A percentile compares a stretch with the other conserved stretches of the same genome.
Conservation (phyloP, 1,140 invertebrate genomes). For the Bursaphelenchus mucronatus region DNA sequence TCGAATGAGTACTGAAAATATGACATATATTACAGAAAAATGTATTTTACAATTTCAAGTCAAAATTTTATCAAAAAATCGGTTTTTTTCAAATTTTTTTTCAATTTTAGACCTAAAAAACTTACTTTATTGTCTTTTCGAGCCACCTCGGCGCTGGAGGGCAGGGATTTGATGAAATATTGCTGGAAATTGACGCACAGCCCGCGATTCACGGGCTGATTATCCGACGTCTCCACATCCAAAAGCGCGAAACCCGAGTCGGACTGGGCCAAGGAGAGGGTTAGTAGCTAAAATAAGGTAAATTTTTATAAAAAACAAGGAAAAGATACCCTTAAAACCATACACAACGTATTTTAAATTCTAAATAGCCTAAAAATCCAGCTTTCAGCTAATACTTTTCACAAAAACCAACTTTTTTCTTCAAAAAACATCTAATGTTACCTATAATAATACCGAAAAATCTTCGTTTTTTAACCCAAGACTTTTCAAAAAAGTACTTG, state of each 20-base stretch:
- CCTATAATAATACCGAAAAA: too few species aligned
- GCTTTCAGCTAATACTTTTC: too few species aligned
- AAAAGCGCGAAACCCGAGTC: slow-evolving; percentile 40
- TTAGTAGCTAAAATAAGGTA: background rate
- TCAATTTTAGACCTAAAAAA: slow-evolving; percentile 15
- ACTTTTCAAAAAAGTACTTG: too few species aligned
- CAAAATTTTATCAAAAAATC: too few species aligned
- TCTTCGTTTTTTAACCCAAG: too few species aligned
- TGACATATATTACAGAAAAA: background rate
- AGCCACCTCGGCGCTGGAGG: slow-evolving; percentile 22
- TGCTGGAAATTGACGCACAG: slow-evolving; percentile 44
- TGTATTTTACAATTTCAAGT: too few species aligned
- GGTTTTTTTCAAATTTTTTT: background rate
- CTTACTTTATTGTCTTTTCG: background rate
- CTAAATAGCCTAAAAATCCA: too few species aligned
- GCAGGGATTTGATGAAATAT: slow-evolving; percentile 25
- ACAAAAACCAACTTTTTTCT: too few species aligned
- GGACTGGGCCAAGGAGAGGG: background rate
- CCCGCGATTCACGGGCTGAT: background rate
- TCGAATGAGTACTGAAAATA: slow-evolving; percentile 21
- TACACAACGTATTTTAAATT: too few species aligned
- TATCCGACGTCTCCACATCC: slow-evolving; percentile 16
- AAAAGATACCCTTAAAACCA: too few species aligned
- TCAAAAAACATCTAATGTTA: too few species aligned
- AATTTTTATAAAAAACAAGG: background rate